Base-by-base conservation (phyloP, 2,797 vertebrate genomes). In the Semotilus atromaculatus region DNA sequence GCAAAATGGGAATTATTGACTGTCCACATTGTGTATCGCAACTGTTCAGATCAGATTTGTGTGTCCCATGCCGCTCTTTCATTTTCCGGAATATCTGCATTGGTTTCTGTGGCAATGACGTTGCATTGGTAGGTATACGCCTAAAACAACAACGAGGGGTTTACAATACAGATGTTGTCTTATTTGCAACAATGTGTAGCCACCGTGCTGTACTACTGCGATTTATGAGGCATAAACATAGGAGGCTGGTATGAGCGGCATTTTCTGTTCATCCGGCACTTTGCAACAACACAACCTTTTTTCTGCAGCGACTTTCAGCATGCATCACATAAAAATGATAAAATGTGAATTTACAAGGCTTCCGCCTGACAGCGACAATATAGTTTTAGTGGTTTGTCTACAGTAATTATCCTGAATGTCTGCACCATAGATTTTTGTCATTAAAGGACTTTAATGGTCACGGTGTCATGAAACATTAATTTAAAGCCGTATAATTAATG, bases 401-500 rank as follows among this genome's bases (percentile, higher is more conserved):
- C 26, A 34, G 60, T 67, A 75, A 76, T 76, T 74, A 55, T 68
- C 23, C 45, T 58, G n/a, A 13, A 70, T n/a, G 48, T 58, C 34
- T 14, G 34, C 8, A 29, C 36, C 51, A 58, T 76, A 31, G 21
- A 38, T 53, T n/a, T 67, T 55, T 31, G 34, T 76, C 34, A 68
- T 68, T 83, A 55, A 66, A 74, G 48, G 73, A 78, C 26, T 34
- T 72, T 31, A 68, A 26, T 43, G 73, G 34, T 31, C 64, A 43
- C 7, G 36, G 23, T 43, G 73, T 84, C 74, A 68, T 19, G 36
- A 82, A 40, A 51, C 60, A 83, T 77, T 77, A 77, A 76, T 83
- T 62, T 67, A 84, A 70, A 78, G 36, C 64, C 16, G 1, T 58
- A 77, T 78, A 84, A 84, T 77, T 84, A 78, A 84, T 78, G 48